A percentile compares a stretch with the other conserved stretches of the same genome.
phyloP scores from a whole-genome alignment of 2,797 vertebrate species.

The Antennarius maculatus region DNA sequence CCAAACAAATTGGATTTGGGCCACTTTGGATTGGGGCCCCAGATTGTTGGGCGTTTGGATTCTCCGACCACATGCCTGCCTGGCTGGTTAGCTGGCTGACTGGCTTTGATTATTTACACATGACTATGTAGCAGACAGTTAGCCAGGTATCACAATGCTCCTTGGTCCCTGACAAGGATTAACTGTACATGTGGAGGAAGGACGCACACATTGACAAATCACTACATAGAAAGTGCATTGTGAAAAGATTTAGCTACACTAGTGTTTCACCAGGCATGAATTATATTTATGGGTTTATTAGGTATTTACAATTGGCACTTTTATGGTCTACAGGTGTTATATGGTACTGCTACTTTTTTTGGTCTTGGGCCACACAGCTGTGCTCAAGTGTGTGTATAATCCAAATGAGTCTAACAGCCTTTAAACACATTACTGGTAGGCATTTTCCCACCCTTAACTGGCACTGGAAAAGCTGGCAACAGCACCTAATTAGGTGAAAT shows the following conservation, averaged over 20 bases:
- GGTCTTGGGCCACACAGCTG: slow-evolving; percentile 68
- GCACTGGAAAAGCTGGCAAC: slow-evolving; percentile 76
- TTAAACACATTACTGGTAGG: slow-evolving; percentile 73
- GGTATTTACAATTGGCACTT: slow-evolving; percentile 52
- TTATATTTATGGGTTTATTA: slow-evolving; percentile 41
- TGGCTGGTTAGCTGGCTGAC: slow-evolving; percentile 60
- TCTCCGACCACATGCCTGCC: slow-evolving; percentile 59
- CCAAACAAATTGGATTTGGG: slow-evolving; percentile 88
- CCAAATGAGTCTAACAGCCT: slow-evolving; percentile 74
- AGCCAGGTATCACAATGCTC: slow-evolving; percentile 55
- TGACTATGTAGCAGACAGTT: slow-evolving; percentile 55
- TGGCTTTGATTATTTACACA: slow-evolving; percentile 65
- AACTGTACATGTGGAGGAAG: slow-evolving; percentile 21
- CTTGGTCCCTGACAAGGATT: slow-evolving; percentile 38
- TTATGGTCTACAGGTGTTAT: slow-evolving; percentile 45
- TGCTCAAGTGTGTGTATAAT: slow-evolving; percentile 77
- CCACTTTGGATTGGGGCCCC: slow-evolving; percentile 84
- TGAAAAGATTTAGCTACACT: slow-evolving; percentile 31
- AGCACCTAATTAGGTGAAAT: slow-evolving; percentile 75
- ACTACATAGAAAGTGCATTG: slow-evolving; percentile 17
- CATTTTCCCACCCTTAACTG: slow-evolving; percentile 70
- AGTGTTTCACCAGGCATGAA: slow-evolving; percentile 28
- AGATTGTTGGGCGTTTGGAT: slow-evolving; percentile 82
- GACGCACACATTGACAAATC: slow-evolving; percentile 25
- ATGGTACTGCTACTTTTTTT: slow-evolving; percentile 52